Percentiles rank a stretch among this genome's conserved stretches.
Evolutionary conservation across 1,140 invertebrate species (phyloP).

Genomic region (Campoletis sonorensis): DNA sequence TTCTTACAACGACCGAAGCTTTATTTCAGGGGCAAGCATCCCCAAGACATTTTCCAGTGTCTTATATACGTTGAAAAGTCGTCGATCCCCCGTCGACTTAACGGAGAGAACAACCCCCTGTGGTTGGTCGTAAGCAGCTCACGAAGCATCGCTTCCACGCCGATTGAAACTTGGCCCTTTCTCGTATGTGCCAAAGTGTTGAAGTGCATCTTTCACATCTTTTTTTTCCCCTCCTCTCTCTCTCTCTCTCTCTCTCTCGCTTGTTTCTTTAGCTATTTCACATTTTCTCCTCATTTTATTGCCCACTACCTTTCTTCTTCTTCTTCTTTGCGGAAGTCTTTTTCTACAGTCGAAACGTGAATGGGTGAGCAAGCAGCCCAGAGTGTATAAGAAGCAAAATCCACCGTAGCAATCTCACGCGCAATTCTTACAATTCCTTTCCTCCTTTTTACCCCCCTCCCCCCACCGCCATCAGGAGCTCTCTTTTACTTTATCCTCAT

Average conservation of each 20-base stretch:
- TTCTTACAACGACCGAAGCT: background rate
- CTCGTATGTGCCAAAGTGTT: slow-evolving; percentile 58
- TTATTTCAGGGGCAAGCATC: slow-evolving; percentile 27
- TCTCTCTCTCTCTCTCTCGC: background rate
- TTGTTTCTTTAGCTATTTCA: background rate
- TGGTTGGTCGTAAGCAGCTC: slow-evolving; percentile 61
- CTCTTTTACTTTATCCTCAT: background rate
- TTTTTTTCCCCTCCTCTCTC: background rate
- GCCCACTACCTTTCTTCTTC: background rate
- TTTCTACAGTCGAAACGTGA: slow-evolving; percentile 58
- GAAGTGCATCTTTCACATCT: slow-evolving; percentile 62
- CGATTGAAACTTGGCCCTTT: slow-evolving; percentile 66
- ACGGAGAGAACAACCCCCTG: slow-evolving; percentile 13
- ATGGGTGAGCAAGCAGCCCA: slow-evolving; percentile 58
- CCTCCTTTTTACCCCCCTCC: background rate
- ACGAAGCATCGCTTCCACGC: slow-evolving; percentile 65
- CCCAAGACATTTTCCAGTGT: background rate
- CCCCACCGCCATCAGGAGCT: background rate
- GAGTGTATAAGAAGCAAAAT: slow-evolving; percentile 7
- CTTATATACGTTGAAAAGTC: slow-evolving; percentile 9
- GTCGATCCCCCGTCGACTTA: slow-evolving; percentile 36
- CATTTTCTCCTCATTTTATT: slow-evolving; percentile 10
- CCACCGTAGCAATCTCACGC: slow-evolving; percentile 53
- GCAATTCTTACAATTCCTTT: slow-evolving; percentile 49
- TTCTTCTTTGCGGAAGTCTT: slow-evolving; percentile 17